Evolutionary conservation across 2,113 vertebrate genomes (phyloP), one percentile per base, ranked within the genome.

Genomic region (Pseudorectes ferrugineus): DNA sequence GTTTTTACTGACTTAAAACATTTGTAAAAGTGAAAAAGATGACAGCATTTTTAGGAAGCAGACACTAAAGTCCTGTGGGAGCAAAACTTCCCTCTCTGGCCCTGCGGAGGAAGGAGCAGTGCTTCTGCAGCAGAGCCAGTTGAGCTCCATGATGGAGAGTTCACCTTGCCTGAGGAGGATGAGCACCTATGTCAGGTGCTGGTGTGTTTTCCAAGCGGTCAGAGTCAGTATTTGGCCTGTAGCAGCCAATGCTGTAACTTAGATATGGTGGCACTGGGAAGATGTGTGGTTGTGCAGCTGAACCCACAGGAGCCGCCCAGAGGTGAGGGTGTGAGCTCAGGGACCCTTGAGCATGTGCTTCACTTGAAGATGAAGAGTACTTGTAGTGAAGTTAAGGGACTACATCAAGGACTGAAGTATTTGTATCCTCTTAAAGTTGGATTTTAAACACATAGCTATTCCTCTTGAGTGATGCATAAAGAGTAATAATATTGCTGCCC

Each of bases 1-100:
- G 57, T 42, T 92, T 92, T 80, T 72, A 83, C 72, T 86, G 88
- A 78, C 51, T 79, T 94, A 93, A 88, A 91, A 40, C 65, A 83
- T 85, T 95, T 54, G 42, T 91, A 82, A 48, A 89, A 88, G 58
- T 89, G 91, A 78, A 48, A 90, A 93, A 83, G 72, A 84, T 91
- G 45, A 71, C 76, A 65, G 57, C 35, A 63, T 79, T 94, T 92
- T 92, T 79, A 92, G 66, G 70, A 88, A 94, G 72, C 67, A 72
- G 88, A 81, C 67, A 80, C 28, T 80, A 31, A 88, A 63, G 71
- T 63, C 55, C 65, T 5, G 2, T 57, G 57, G 43, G 52, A 92
- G 45, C 58, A 85, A 85, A 86, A 31, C n/a, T 87, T 95, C 85
- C 31, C 43, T 40, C 35, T 49, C 72, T 67, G 59, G 51, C 55